A percentile compares a stretch with the other conserved stretches of the same genome.
phyloP scores from a whole-genome alignment of 1,140 invertebrate genomes.

The Parasteatoda tepidariorum region DNA sequence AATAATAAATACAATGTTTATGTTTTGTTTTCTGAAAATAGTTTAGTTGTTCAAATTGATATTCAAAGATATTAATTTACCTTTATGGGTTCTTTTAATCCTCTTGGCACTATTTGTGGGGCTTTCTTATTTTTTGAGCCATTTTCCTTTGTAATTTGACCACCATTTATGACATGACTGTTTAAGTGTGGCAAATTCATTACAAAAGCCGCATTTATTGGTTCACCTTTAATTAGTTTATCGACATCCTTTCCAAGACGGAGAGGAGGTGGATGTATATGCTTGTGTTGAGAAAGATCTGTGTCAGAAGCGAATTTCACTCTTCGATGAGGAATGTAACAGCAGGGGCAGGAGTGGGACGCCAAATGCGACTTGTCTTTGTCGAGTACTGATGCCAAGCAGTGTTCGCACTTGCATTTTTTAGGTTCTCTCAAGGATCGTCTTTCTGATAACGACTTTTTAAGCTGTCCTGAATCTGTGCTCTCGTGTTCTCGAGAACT shows the following conservation, averaged over 20 bases:
- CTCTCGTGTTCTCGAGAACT: conserved; percentile 35
- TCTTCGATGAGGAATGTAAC: conserved; percentile 29
- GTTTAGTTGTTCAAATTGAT: too few relatives aligned
- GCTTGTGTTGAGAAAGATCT: conserved; percentile 44
- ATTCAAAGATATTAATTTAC: conserved; percentile 7
- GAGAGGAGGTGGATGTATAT: conserved; percentile 25
- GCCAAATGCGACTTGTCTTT: not conserved
- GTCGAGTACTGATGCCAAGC: conserved; percentile 17
- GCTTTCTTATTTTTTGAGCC: conserved; percentile 35
- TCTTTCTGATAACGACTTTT: conserved; percentile 34
- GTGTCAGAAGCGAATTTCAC: conserved; percentile 54
- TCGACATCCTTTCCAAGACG: not conserved
- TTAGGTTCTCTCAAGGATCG: conserved; percentile 48
- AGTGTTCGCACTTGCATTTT: conserved; percentile 57
- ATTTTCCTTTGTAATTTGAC: conserved; percentile 11
- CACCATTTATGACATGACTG: conserved; percentile 25
- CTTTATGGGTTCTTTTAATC: conserved; percentile 50
- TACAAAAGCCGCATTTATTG: conserved; percentile 42
- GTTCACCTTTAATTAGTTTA: conserved; percentile 24
- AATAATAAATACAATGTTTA: too few relatives aligned
- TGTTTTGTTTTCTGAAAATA: too few relatives aligned
- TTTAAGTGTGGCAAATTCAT: conserved; percentile 47
- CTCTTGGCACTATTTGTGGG: conserved; percentile 27
- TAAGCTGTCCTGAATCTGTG: not conserved
- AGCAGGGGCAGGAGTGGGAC: conserved; percentile 34